A percentile compares a stretch with the other conserved stretches of the same genome.
phyloP scores from a whole-genome alignment of 2,888 invertebrate genomes.

The Aelia acuminata region DNA sequence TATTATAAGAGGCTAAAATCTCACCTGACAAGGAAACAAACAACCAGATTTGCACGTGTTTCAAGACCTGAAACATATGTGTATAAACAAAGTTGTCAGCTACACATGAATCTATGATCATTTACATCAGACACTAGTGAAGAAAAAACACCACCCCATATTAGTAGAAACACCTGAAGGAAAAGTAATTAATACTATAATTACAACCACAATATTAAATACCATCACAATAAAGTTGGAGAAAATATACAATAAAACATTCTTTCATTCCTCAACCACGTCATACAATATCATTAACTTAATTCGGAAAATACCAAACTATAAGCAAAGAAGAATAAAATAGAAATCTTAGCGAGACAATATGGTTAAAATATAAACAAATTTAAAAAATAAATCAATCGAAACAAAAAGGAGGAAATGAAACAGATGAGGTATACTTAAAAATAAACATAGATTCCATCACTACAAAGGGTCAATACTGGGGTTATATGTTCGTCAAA shows the following conservation, averaged over 20 bases:
- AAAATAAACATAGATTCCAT: background rate
- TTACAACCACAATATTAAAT: background rate
- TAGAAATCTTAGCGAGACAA: background rate
- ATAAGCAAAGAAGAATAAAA: background rate
- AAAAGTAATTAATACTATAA: background rate
- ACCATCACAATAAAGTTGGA: background rate
- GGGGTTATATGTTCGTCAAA: background rate
- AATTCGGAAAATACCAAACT: background rate
- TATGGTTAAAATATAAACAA: background rate
- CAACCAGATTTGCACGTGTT: background rate
- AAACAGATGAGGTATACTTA: background rate
- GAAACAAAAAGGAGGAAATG: background rate
- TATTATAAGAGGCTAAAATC: background rate
- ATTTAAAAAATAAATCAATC: background rate
- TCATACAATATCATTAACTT: background rate
- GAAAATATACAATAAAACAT: background rate
- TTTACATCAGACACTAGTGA: background rate
- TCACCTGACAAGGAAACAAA: conserved; percentile 2
- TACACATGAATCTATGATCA: background rate
- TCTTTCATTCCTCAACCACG: background rate
- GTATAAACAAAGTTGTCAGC: background rate
- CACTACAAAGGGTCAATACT: background rate
- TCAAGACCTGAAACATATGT: background rate
- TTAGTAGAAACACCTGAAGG: background rate
- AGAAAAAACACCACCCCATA: background rate